Evolutionary conservation across 1,140 invertebrate species (phyloP), one percentile per base, ranked within the genome.

Genomic region (Heliconius melpomene): DNA sequence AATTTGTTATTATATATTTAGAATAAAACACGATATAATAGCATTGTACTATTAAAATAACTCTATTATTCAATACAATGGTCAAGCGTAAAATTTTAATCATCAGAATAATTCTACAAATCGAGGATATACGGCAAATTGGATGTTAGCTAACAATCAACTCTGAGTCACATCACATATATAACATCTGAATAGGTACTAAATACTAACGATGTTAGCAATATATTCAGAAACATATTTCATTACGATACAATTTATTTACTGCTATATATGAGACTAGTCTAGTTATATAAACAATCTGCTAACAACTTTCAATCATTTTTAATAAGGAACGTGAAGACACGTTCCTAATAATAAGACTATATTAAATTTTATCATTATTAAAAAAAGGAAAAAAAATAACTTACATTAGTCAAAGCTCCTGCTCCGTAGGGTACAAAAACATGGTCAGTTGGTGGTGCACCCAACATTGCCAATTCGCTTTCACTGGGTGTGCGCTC

Each of bases 341-440:
- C 13, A 32, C 5, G 32, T 32, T 32, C 32, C 32, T 32, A 32
- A 32, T 32, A 32, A 32, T 32, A 32, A 32, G 32, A 32, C 32
- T 32, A 7, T 32, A 32, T 32, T 32, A 32, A 32, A 32, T 32
- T 46, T 13, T 16, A 46, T 46, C 5, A 46, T 46, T 46, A 16
- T 46, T 20, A 2, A 20, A 6, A 52, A 52, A 20, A 7, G 16
- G 0, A 52, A 7, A 29, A 52, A 52, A 52, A 7, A 52, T 18
- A 32, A 86, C 92, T 93, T 90, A 95, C 95, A 80, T 95, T 96
- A 60, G 95, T 96, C 83, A 95, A 86, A 54, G 95, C 94, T 23
- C 92, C 94, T 54, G 94, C 89, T 50, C 94, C 94, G 85, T 94
- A 94, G 36, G 95, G 95, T 72, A 93, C 85, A 77, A 94, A 93